A percentile compares a stretch with the other conserved stretches of the same genome.
phyloP scores from a whole-genome alignment of 2,797 vertebrate species.

The Aphelocoma californica region DNA sequence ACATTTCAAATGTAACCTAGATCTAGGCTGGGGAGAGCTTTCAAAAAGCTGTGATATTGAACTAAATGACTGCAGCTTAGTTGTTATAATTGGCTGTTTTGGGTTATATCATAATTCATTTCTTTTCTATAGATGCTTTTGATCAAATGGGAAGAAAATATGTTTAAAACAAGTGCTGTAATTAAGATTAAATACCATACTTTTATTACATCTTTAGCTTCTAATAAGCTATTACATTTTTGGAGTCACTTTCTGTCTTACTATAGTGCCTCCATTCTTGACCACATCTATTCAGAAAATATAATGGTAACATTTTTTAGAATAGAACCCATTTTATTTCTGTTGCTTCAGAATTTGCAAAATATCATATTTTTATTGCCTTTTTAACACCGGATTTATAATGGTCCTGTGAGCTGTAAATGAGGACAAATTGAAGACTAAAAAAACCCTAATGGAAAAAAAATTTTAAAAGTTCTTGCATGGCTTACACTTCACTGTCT shows the following conservation, averaged over 20 bases:
- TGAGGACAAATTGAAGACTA: neutral
- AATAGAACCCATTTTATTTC: neutral
- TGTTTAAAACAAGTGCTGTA: neutral
- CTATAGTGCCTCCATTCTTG: neutral
- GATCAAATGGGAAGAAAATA: neutral
- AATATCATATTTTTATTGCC: neutral
- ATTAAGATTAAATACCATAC: neutral
- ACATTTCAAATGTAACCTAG: constrained; percentile 67
- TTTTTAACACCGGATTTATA: neutral
- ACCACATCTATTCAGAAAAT: neutral
- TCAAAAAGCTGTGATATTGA: neutral
- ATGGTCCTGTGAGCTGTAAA: neutral
- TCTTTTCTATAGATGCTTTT: neutral
- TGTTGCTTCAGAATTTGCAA: neutral
- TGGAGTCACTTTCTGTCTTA: neutral
- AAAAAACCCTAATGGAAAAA: neutral
- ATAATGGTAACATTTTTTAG: neutral
- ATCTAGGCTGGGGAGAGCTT: neutral
- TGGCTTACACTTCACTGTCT: neutral
- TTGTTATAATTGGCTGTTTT: neutral
- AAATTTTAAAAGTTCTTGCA: neutral
- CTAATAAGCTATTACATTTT: neutral
- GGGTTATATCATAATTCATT: neutral
- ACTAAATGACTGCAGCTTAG: neutral
- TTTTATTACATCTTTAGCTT: neutral